These are phyloP conservation scores for Aeoliscus strigatus DNA, from an alignment of 2,797 vertebrate genomes.

Conservation along the genomic window DNA sequence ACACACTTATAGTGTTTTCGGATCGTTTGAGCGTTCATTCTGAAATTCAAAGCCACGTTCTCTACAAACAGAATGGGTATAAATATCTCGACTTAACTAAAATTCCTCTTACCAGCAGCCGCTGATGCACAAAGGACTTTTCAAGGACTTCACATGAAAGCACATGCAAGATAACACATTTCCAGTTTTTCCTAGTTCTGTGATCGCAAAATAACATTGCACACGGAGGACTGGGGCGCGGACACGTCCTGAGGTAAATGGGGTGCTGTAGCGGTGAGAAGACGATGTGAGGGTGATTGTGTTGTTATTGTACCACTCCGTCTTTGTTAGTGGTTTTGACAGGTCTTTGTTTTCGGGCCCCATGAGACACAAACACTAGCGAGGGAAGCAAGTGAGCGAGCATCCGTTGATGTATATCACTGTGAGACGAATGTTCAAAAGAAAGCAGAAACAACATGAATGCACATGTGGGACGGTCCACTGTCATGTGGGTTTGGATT, in stretches of 20 bases:
- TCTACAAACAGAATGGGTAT: too few species aligned
- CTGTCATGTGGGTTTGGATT: too few species aligned
- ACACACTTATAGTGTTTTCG: too few species aligned
- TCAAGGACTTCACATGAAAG: conserved; percentile 22
- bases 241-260: background rate
- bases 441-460: conserved; percentile 28
- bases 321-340: conserved; percentile 26
- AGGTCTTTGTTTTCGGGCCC: conserved; percentile 26
- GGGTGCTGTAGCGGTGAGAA: conserved; percentile 2
- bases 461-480: conserved; percentile 45
- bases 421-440: conserved; percentile 19
- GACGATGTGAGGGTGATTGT: conserved; percentile 6
- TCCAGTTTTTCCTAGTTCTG: too few species aligned
- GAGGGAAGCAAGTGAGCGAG: conserved; percentile 23
- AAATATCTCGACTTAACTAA: too few species aligned
- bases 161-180: too few species aligned
- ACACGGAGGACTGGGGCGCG: background rate
- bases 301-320: conserved; percentile 1
- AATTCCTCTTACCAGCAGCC: conserved; percentile 15
- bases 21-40: too few species aligned
- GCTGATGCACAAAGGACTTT: conserved; percentile 28
- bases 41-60: background rate
- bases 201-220: background rate
- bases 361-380: conserved; percentile 19
- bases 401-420: conserved; percentile 31